Percentiles rank a stretch among this genome's conserved stretches.
These are phyloP conservation scores for Progne subis DNA, from an alignment of 2,113 vertebrate genomes.

Conservation along the genomic window DNA sequence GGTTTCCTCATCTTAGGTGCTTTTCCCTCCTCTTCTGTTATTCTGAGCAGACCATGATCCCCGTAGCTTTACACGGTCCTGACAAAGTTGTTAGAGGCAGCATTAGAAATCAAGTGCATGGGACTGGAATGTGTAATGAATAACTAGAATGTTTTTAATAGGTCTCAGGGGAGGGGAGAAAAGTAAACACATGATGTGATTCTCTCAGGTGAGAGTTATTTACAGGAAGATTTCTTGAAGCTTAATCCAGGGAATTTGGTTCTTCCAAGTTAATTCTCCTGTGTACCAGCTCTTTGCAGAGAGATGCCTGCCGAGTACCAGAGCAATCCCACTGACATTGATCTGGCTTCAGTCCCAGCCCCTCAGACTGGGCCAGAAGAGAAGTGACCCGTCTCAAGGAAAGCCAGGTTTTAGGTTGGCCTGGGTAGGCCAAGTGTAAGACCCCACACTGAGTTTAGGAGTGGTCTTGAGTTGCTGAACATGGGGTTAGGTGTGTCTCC, in stretches of 20 bases:
- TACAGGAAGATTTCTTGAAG: background rate
- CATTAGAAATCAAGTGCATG: background rate
- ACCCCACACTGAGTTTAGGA: background rate
- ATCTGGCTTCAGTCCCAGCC: background rate
- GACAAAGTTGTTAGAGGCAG: background rate
- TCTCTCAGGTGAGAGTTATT: background rate
- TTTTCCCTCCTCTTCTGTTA: background rate
- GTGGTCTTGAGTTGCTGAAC: background rate
- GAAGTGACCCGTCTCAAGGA: background rate
- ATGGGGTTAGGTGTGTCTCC: background rate
- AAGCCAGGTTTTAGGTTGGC: background rate
- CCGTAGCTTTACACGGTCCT: background rate
- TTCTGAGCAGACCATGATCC: background rate
- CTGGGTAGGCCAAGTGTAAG: rapidly evolving
- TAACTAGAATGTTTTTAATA: background rate
- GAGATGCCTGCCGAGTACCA: background rate
- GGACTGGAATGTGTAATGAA: background rate
- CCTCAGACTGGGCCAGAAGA: background rate
- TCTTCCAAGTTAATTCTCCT: background rate
- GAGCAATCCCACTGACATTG: background rate
- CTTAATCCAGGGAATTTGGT: background rate
- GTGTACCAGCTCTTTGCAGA: background rate
- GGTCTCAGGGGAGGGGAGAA: background rate
- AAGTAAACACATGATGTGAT: background rate
- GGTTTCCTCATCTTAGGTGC: background rate